Base-by-base conservation (phyloP, 2,797 vertebrate genomes). In the Accipiter superciliosus region DNA sequence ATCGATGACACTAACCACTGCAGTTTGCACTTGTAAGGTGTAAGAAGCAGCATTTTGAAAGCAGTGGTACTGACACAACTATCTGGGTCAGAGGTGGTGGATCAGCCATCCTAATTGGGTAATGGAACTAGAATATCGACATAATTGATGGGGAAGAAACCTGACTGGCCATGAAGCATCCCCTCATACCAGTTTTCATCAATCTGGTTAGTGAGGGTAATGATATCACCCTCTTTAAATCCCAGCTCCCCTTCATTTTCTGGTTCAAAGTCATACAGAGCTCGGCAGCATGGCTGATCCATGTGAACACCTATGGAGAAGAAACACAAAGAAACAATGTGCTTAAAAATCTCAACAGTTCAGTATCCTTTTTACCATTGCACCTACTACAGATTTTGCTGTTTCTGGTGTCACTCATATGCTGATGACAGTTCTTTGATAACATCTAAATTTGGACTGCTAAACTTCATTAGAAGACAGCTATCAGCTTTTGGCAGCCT, bases 161-260 rank as follows among this genome's bases (percentile, higher is more conserved):
- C 99, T 2, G 99, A 99, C 97, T 99, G 99, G 97, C 99, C 99
- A 47, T 99, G 98, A 92, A 99, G 97, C 99, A 99, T 99, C 29
- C 99, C 99, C 98, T 99, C 99, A 79, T 99, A 99, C 99, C 99
- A 99, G 98, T 99, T 99, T 82, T 99, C 99, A 87, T 99, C 99
- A 82, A 99, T 99, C 96, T 99, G 99, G 96, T 99, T 99, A 98
- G 99, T 99, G 95, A 99, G 98, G 65, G 99, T 99, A 98, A 99
- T 99, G 97, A 99, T 97, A 84, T 99, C 99, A 33, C 99, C 99
- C 96, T 99, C 99, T 97, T 99, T 99, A 98, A 99, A 99, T 94
- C 99, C 99, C 94, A 99, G 97, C 93, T 99, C 99, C 21, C 99
- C 99, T 97, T 99, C 99, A 37, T 99, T 99, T 98, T 99, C 99